Evolutionary conservation across 2,797 vertebrate species (phyloP).

Genomic region (Bradypodion pumilum): DNA sequence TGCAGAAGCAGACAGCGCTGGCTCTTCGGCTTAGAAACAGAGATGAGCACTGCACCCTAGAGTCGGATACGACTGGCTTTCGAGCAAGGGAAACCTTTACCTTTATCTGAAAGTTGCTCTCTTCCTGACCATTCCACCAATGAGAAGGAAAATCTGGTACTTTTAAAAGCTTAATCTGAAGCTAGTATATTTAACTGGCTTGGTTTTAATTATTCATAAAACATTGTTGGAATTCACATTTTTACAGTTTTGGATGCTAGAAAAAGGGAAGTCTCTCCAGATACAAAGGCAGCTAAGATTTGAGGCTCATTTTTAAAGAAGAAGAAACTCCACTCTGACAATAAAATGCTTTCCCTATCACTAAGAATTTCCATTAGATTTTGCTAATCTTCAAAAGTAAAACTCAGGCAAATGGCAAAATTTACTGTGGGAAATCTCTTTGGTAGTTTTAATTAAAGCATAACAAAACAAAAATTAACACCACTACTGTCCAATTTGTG

Average conservation of each 20-base stretch:
- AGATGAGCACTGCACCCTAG: too few species aligned
- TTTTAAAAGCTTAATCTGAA: conserved; percentile 64
- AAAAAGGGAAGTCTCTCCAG: conserved; percentile 34
- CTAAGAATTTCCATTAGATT: not conserved
- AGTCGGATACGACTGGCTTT: too few species aligned
- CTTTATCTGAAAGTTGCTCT: conserved; percentile 55
- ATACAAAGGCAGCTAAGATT: conserved; percentile 24
- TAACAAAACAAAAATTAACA: not conserved
- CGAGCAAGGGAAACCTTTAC: too few species aligned
- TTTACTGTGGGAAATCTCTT: not conserved
- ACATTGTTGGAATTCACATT: conserved; percentile 52
- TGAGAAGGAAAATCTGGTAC: conserved; percentile 52
- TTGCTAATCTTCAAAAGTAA: not conserved
- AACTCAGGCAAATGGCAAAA: not conserved
- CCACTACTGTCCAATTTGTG: not conserved
- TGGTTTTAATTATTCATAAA: conserved; percentile 48
- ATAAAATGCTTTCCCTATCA: not conserved
- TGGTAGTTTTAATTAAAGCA: not conserved
- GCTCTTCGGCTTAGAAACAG: too few species aligned
- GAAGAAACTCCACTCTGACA: not conserved
- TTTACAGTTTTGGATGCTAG: conserved; percentile 43
- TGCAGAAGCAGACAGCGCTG: too few species aligned
- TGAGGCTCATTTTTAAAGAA: not conserved
- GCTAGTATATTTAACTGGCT: conserved; percentile 52
- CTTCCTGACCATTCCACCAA: conserved; percentile 17